phyloP scores from a whole-genome alignment of 2,888 invertebrate species.

The Eudasyphora cyanicolor region DNA sequence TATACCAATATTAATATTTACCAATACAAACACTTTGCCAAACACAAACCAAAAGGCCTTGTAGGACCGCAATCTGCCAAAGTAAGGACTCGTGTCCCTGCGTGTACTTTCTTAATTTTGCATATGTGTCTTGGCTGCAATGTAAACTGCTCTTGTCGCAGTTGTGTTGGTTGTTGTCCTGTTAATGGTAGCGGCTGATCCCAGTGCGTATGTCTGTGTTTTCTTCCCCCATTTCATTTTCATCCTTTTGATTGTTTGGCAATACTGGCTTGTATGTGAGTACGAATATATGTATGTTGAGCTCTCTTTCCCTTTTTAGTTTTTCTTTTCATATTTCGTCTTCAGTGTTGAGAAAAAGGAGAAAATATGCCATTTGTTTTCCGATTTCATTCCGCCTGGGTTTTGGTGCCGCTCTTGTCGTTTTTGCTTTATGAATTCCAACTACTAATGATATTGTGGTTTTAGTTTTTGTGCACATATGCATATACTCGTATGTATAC shows the following conservation, averaged over 20 bases:
- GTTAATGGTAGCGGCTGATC: neutral
- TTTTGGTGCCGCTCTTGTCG: neutral
- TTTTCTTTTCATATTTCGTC: neutral
- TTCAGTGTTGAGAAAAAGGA: neutral
- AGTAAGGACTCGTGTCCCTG: neutral
- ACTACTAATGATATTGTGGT: conserved; percentile 52
- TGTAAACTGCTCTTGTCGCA: neutral
- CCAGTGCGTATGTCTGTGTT: neutral
- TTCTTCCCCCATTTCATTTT: neutral
- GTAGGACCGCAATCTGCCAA: neutral
- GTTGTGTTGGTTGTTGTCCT: neutral
- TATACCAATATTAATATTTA: conserved; percentile 12
- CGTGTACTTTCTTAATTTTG: conserved; percentile 38
- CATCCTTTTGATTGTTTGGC: neutral
- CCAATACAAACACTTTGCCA: neutral
- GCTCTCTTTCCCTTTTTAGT: neutral
- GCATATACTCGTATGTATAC: neutral
- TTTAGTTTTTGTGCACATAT: conserved; percentile 43
- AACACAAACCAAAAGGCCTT: neutral
- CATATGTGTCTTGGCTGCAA: neutral
- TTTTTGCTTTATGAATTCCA: neutral
- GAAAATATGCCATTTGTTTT: conserved; percentile 43
- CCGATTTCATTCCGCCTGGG: neutral
- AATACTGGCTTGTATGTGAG: too few relatives aligned
- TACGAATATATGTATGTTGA: too few relatives aligned